These are phyloP conservation scores for Pyrocephalus nanus DNA, from an alignment of 2,797 vertebrate genomes.

Conservation along the genomic window DNA sequence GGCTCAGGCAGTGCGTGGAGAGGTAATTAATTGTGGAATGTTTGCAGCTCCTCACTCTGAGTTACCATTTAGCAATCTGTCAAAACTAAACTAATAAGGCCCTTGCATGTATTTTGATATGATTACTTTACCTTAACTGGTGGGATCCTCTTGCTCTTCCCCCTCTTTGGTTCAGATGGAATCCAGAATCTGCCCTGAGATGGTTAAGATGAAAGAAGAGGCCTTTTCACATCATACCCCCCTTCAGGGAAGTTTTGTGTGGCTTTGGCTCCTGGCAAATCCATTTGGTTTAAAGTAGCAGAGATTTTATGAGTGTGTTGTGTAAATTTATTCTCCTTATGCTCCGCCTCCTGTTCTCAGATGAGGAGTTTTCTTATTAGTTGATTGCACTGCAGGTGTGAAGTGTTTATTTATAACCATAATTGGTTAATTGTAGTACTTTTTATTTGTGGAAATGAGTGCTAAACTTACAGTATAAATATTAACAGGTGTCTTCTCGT, in stretches of 20 bases:
- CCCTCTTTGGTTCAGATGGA: not conserved
- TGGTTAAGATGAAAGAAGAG: not conserved
- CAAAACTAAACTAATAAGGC: constrained; percentile 75
- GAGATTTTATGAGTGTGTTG: not conserved
- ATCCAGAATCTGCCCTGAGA: not conserved
- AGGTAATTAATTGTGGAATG: constrained; percentile 88
- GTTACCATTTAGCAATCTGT: constrained; percentile 79
- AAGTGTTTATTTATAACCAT: not conserved
- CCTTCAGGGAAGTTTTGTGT: not conserved
- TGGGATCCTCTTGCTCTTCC: not conserved
- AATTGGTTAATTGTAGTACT: not conserved
- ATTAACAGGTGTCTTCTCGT: not conserved
- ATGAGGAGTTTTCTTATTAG: not conserved
- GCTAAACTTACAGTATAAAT: not conserved
- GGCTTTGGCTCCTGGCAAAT: not conserved
- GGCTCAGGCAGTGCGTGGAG: constrained; percentile 76
- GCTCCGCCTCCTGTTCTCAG: not conserved
- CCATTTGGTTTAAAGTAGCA: not conserved
- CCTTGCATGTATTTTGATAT: constrained; percentile 37
- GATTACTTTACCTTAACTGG: constrained; percentile 51
- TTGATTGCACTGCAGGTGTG: not conserved
- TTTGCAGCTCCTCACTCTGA: constrained; percentile 75
- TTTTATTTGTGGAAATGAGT: not conserved
- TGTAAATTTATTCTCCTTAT: not conserved
- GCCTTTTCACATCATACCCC: not conserved